Percentiles rank a stretch among this genome's conserved stretches.
These are phyloP conservation scores for Zaprionus ornatus DNA, from an alignment of 1,140 invertebrate genomes.

Conservation along the genomic window DNA sequence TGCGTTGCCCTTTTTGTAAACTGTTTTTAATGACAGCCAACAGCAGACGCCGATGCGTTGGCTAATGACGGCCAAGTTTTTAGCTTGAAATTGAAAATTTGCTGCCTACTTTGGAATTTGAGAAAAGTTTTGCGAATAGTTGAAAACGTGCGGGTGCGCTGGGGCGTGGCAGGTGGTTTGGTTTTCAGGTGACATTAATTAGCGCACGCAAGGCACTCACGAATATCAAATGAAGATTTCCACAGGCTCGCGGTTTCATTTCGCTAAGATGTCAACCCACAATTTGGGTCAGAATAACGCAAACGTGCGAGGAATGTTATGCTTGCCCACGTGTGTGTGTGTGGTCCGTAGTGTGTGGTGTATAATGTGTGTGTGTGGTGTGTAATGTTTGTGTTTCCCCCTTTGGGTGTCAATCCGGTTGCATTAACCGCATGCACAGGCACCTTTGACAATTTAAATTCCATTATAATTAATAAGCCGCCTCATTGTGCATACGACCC, in stretches of 20 bases:
- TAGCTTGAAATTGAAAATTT: slow-evolving; percentile 60
- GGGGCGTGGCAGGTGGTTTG: slow-evolving; percentile 27
- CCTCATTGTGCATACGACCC: slow-evolving; percentile 31
- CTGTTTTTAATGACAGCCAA: slow-evolving; percentile 72
- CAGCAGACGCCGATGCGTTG: slow-evolving; percentile 41
- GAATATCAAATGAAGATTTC: slow-evolving; percentile 55
- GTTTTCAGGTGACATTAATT: slow-evolving; percentile 57
- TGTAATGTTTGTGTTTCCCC: not conserved
- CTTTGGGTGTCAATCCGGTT: slow-evolving; percentile 8
- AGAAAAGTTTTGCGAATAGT: slow-evolving; percentile 46
- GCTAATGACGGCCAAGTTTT: slow-evolving; percentile 66
- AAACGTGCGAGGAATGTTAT: slow-evolving; percentile 38
- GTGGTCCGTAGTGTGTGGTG: not conserved
- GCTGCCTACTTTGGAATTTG: slow-evolving; percentile 44
- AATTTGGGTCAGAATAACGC: slow-evolving; percentile 63
- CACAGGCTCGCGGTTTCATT: slow-evolving; percentile 64
- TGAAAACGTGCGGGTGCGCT: slow-evolving; percentile 48
- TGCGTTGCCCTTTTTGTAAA: slow-evolving; percentile 40
- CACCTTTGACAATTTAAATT: slow-evolving; percentile 55
- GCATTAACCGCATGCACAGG: slow-evolving; percentile 25
- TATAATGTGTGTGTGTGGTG: slow-evolving; percentile 4
- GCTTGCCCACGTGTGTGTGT: slow-evolving; percentile 13
- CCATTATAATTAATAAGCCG: slow-evolving; percentile 52
- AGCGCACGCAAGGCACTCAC: slow-evolving; percentile 40
- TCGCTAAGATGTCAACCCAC: slow-evolving; percentile 59